A percentile compares a stretch with the other conserved stretches of the same genome.
Evolutionary conservation across 1,140 invertebrate genomes (phyloP).

Genomic region (Colletes gigas): DNA sequence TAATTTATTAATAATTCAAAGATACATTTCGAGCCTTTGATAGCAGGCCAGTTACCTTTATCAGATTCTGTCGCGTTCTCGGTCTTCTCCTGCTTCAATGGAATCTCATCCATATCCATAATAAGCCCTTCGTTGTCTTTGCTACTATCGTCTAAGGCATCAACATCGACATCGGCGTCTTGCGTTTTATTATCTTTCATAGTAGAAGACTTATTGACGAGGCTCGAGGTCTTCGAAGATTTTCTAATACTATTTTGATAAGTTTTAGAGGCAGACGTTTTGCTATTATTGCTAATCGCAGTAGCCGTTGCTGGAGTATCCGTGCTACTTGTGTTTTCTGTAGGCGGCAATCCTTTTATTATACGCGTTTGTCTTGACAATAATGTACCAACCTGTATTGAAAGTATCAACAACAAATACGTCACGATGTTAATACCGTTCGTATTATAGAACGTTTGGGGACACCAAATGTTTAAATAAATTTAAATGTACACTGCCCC

Average conservation of each 20-base stretch:
- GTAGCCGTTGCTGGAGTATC: background rate
- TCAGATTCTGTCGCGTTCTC: slow-evolving; percentile 6
- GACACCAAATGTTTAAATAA: background rate
- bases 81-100: background rate
- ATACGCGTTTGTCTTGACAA: slow-evolving; percentile 66
- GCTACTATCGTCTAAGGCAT: slow-evolving; percentile 49
- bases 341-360: slow-evolving; percentile 59
- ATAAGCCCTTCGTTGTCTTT: slow-evolving; percentile 55
- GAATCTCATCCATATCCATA: slow-evolving; percentile 61
- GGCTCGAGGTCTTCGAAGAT: background rate
- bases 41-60: background rate
- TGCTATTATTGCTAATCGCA: background rate
- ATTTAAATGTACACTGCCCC: background rate
- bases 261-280: background rate
- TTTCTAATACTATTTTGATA: background rate
- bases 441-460: too few relatives aligned
- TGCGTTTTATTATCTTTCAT: slow-evolving; percentile 8
- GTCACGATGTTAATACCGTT: background rate
- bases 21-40: background rate
- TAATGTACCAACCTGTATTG: slow-evolving; percentile 63
- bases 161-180: background rate
- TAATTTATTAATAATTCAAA: background rate
- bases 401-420: background rate
- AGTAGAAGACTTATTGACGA: slow-evolving; percentile 16
- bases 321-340: background rate